Evolutionary conservation across 2,888 invertebrate genomes (phyloP).

Genomic region (Odiellus spinosus): DNA sequence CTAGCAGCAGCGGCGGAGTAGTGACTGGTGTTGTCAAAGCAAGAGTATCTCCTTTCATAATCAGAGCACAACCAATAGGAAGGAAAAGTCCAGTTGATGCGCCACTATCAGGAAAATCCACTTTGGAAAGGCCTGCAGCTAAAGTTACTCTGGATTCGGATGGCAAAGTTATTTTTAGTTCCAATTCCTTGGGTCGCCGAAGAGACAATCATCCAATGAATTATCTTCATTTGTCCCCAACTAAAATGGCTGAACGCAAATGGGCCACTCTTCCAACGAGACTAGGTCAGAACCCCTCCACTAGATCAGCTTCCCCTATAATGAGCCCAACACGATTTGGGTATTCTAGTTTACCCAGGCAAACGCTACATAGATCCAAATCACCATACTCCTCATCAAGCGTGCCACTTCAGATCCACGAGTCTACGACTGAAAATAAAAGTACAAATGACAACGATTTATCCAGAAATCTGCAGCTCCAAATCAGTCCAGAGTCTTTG

Average conservation of each 20-base stretch:
- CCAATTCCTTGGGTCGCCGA: conserved; percentile 28
- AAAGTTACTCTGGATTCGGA: conserved; percentile 48
- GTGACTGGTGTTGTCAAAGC: background rate
- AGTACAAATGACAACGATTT: background rate
- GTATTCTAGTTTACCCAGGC: too few species aligned
- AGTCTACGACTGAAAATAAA: background rate
- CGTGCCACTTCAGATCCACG: conserved; percentile 2
- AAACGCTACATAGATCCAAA: background rate
- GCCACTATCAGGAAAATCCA: background rate
- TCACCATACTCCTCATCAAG: conserved; percentile 4
- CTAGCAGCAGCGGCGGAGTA: conserved; percentile 42
- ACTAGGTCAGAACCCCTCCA: background rate
- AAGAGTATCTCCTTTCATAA: background rate
- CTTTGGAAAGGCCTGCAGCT: conserved; percentile 9
- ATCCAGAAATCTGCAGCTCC: background rate
- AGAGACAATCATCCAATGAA: conserved; percentile 9
- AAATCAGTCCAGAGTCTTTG: background rate
- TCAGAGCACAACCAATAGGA: background rate
- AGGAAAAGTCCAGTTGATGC: background rate
- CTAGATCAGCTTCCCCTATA: background rate
- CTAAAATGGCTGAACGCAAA: conserved; percentile 1
- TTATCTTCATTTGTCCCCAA: background rate
- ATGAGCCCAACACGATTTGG: too few species aligned
- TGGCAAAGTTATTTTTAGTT: conserved; percentile 73
- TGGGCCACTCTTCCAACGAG: conserved; percentile 10